phyloP scores from a whole-genome alignment of 2,113 vertebrate species.

The Cisticola juncidis region DNA sequence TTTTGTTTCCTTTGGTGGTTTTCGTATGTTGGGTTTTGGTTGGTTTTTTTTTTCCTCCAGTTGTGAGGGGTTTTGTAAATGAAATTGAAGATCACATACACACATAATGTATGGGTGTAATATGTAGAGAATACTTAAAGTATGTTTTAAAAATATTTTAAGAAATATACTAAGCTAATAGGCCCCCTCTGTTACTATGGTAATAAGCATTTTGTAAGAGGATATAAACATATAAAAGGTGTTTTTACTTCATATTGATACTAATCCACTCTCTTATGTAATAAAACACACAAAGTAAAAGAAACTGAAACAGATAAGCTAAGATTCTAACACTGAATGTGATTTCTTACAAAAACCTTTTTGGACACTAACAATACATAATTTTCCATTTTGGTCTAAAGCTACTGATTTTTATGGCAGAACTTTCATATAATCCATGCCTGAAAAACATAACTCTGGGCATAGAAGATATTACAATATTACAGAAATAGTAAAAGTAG shows the following conservation, averaged over 20 bases:
- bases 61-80: background rate
- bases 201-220: slow-evolving; percentile 4
- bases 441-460: slow-evolving; percentile 2
- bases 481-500: background rate
- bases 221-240: background rate
- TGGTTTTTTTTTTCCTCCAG: background rate
- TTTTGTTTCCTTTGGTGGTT: background rate
- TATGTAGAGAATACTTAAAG: background rate
- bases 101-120: background rate
- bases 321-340: background rate
- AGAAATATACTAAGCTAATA: background rate
- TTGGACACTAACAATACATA: background rate
- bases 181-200: background rate
- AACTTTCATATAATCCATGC: background rate
- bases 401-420: slow-evolving; percentile 12
- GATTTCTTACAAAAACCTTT: background rate
- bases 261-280: background rate
- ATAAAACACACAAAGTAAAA: background rate
- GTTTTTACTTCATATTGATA: background rate
- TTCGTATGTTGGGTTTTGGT: background rate
- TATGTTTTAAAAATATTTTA: background rate
- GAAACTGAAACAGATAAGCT: background rate
- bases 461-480: background rate
- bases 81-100: background rate
- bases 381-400: background rate